phyloP scores from a whole-genome alignment of 2,797 vertebrate genomes.

The Pipistrellus pipistrellus region DNA sequence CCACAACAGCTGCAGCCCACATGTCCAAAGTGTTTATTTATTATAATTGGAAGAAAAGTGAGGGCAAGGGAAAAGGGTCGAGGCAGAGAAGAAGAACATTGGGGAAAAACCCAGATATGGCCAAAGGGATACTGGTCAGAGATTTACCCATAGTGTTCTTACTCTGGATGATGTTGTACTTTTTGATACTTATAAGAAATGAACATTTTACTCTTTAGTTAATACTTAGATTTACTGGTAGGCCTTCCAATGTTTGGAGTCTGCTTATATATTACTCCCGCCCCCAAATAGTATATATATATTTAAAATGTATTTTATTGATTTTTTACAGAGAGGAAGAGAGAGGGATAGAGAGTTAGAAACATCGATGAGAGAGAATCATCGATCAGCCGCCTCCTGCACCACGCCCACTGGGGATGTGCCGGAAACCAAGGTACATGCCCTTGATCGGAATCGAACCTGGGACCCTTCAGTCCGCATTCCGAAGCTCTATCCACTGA shows the following conservation, averaged over 20 bases:
- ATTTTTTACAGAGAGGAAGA: no score
- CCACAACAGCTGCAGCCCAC: not conserved
- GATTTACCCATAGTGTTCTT: not conserved
- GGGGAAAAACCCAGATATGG: not conserved
- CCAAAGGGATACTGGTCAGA: not conserved
- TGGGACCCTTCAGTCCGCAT: no score
- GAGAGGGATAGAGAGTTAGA: no score
- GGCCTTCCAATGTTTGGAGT: not conserved
- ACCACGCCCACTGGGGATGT: no score
- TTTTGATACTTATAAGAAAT: not conserved
- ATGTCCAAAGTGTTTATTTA: not conserved
- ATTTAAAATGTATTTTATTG: no score
- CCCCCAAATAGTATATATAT: not conserved
- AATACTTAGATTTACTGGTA: not conserved
- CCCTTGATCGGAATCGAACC: no score
- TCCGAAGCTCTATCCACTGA: no score
- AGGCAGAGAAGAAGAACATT: not conserved
- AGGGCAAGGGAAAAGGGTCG: not conserved
- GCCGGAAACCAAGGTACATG: no score
- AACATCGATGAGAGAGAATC: no score
- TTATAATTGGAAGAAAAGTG: not conserved
- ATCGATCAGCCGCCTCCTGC: no score
- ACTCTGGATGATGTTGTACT: not conserved
- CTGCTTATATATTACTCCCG: not conserved
- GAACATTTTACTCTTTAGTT: not conserved